These are phyloP conservation scores for Cephalopachus bancanus DNA, from an alignment of 2,797 vertebrate genomes.

Conservation along the genomic window DNA sequence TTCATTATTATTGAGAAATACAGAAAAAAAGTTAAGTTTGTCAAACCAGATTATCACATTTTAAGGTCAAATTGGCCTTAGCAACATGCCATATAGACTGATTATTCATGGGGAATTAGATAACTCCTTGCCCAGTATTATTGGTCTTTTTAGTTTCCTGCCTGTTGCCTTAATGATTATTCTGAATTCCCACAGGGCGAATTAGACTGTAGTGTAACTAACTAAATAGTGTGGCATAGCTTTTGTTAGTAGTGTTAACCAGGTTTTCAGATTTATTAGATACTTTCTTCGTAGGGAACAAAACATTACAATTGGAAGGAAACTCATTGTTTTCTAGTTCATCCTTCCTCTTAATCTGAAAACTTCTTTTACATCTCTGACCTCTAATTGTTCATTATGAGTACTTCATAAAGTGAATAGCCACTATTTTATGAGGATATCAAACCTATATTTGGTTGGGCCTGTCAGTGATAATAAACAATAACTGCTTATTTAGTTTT, in stretches of 20 bases:
- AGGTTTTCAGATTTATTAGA: not conserved
- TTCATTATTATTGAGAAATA: not conserved
- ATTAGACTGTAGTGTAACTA: not conserved
- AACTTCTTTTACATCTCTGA: not conserved
- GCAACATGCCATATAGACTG: not conserved
- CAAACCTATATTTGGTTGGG: not conserved
- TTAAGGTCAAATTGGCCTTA: not conserved
- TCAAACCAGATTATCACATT: not conserved
- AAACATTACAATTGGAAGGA: not conserved
- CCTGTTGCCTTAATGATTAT: not conserved
- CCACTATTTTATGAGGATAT: not conserved
- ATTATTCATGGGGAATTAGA: not conserved
- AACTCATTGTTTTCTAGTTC: not conserved
- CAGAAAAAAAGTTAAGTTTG: not conserved
- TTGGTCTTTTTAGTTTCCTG: not conserved
- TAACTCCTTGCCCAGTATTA: not conserved
- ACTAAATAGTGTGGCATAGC: not conserved
- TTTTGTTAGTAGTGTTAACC: slow-evolving; percentile 5
- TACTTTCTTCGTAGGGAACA: not conserved
- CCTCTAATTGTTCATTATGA: not conserved
- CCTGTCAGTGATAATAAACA: not conserved
- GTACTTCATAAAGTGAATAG: not conserved
- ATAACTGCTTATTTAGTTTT: not conserved
- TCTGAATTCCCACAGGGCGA: not conserved
- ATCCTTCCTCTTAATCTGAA: not conserved